phyloP scores from a whole-genome alignment of 2,797 vertebrate genomes.

The Sylvilagus floridanus region DNA sequence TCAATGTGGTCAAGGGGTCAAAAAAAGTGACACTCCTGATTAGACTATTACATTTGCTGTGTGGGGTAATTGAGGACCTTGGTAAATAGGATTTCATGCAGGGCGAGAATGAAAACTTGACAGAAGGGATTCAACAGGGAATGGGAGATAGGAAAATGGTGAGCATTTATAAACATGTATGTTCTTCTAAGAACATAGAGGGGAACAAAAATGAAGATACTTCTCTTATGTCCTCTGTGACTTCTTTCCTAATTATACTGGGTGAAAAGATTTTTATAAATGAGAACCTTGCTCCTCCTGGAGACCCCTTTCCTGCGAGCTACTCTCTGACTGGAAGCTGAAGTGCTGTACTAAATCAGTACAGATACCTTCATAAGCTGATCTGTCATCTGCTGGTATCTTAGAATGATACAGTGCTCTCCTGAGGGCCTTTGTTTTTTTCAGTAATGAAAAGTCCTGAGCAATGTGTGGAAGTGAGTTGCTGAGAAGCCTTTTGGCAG shows the following conservation, averaged over 20 bases:
- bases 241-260: not conserved
- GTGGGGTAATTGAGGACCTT: not conserved
- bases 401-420: not conserved
- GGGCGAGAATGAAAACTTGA: not conserved
- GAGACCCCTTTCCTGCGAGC: not conserved
- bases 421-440: not conserved
- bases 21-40: not conserved
- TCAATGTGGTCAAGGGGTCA: not conserved
- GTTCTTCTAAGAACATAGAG: not conserved
- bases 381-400: not conserved
- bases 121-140: not conserved
- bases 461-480: not conserved
- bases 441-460: not conserved
- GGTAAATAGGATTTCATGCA: not conserved
- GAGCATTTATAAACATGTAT: not conserved
- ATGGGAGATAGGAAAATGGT: not conserved
- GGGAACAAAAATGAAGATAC: not conserved
- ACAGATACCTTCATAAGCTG: not conserved
- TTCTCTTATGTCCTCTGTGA: not conserved
- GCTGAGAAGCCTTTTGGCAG: not conserved
- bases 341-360: not conserved
- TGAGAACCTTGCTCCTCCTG: not conserved
- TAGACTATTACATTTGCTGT: not conserved
- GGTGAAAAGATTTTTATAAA: not conserved
- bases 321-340: not conserved